phyloP scores from a whole-genome alignment of 2,888 invertebrate genomes.

The Bombylius discolor region DNA sequence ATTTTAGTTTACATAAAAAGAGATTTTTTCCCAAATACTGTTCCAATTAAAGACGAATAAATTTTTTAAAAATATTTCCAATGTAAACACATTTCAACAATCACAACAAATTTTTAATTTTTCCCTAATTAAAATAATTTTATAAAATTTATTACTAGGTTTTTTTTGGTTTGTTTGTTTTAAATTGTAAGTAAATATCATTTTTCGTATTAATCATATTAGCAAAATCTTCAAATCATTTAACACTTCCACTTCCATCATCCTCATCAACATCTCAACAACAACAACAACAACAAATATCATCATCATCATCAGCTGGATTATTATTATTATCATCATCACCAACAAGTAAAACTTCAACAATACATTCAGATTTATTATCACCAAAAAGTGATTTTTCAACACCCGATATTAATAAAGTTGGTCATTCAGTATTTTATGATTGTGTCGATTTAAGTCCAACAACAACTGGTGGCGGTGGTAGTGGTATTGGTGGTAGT shows the following conservation, averaged over 20 bases:
- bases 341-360: slow-evolving; percentile 14
- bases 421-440: slow-evolving; percentile 36
- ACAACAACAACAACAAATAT: neutral
- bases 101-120: too few species aligned
- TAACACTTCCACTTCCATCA: slow-evolving; percentile 7
- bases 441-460: slow-evolving; percentile 35
- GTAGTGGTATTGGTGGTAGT: slow-evolving; percentile 9
- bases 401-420: slow-evolving; percentile 27
- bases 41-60: too few species aligned
- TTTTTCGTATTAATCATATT: neutral
- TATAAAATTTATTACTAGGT: too few species aligned
- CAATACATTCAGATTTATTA: slow-evolving; percentile 9
- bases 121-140: too few species aligned
- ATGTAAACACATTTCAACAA: too few species aligned
- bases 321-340: slow-evolving; percentile 9
- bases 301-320: slow-evolving; percentile 15
- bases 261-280: neutral
- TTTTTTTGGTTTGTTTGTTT: too few species aligned
- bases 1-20: too few species aligned
- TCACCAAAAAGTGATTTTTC: slow-evolving; percentile 22
- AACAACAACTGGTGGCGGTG: slow-evolving; percentile 12
- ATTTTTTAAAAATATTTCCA: too few species aligned
- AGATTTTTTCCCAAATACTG: too few species aligned
- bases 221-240: slow-evolving; percentile 6
- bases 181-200: neutral